Base-by-base conservation (phyloP, 2,797 vertebrate genomes). In the Trematomus bernacchii region DNA sequence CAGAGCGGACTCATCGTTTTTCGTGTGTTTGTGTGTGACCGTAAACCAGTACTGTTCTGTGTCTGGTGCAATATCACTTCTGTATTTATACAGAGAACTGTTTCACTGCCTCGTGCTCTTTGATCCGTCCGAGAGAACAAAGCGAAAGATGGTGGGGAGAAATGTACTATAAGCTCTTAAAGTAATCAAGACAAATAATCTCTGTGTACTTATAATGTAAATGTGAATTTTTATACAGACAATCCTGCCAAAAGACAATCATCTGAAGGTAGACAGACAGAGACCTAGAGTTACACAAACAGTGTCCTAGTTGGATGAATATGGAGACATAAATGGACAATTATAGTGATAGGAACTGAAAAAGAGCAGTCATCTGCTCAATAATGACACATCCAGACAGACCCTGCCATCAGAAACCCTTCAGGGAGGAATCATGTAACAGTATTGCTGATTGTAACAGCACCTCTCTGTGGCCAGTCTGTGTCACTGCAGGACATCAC, bases 191-290 rank as follows among this genome's bases (percentile, higher is more conserved):
- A 47, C 61, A 47, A 76, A 61, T 47, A 37, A 44, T 68, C 23
- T 73, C 74, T 82, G 80, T 89, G 73, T 75, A 70, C 33, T 37
- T 37, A 76, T 76, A 73, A 74, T 67, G 33, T 61, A 57, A 55
- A 87, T 76, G 71, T 87, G 66, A 82, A 78, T 77, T 73, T 66
- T 84, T 57, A 27, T 75, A 76, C 87, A 85, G 91, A 93, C 89
- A 90, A 93, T 91, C 89, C 80, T 82, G 86, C 90, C 73, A 81
- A 52, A 83, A 76, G 88, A 94, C 91, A 92, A 92, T 93, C 90
- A 71, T 54, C 53, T 54, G 62, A 62, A 77, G 33, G 48, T 42
- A 58, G 46, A 76, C 23, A 63, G 75, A 72, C 70, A 60, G 65
- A 61, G 63, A 68, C 77, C 68, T 71, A 15, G 48, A n/a, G 58